Conservation (phyloP, 2,888 invertebrate genomes). For the Drosophila falleni region DNA sequence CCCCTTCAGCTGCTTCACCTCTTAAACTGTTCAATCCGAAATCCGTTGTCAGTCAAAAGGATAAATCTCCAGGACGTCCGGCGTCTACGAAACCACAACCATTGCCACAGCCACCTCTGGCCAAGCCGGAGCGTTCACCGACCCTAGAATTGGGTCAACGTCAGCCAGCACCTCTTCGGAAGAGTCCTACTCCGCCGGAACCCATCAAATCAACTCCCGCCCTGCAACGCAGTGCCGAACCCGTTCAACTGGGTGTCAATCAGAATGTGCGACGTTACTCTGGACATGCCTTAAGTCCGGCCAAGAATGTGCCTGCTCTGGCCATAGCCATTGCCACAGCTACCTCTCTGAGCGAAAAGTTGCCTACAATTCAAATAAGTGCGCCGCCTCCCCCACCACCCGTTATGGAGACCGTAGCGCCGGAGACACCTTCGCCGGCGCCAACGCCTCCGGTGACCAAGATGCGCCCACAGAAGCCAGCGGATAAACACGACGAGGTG, state of each 20-base stretch:
- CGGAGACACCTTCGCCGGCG: conserved; percentile 29
- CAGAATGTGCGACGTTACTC: conserved; percentile 79
- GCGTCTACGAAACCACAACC: conserved; percentile 57
- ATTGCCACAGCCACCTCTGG: conserved; percentile 55
- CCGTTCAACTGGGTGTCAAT: conserved; percentile 77
- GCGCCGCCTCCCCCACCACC: conserved; percentile 61
- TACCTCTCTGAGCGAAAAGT: conserved; percentile 55
- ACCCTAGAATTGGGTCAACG: conserved; percentile 40
- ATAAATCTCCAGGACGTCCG: conserved; percentile 51
- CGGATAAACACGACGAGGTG: conserved; percentile 85
- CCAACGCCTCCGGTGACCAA: conserved; percentile 33
- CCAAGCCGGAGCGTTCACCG: conserved; percentile 40
- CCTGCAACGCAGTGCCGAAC: conserved; percentile 83
- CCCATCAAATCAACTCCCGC: conserved; percentile 77
- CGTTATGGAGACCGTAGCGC: conserved; percentile 9
- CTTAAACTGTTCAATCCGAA: conserved; percentile 52
- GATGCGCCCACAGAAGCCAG: conserved; percentile 57
- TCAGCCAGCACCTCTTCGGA: conserved; percentile 47
- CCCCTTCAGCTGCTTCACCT: conserved; percentile 36
- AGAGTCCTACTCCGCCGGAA: conserved; percentile 74
- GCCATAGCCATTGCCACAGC: conserved; percentile 80
- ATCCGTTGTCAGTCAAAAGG: conserved; percentile 29
- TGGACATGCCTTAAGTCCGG: conserved; percentile 71
- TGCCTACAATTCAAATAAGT: conserved; percentile 82
- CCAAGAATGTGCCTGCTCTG: conserved; percentile 75